Base-by-base conservation (phyloP, 1,140 invertebrate genomes). In the Diorhabda carinulata region DNA sequence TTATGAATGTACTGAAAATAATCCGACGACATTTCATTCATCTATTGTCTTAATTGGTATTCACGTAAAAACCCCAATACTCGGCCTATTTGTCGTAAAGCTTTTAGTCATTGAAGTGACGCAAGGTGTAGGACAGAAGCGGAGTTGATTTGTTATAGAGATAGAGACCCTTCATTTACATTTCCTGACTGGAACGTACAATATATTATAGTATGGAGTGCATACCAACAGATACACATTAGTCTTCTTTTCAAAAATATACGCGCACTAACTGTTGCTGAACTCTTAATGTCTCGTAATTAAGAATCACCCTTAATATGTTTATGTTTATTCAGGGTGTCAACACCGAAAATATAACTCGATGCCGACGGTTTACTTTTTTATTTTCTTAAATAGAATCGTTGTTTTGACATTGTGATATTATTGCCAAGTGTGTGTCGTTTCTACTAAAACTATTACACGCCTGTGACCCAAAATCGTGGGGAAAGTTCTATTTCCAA, bases 201-300 rank as follows among this genome's bases (percentile, higher is more conserved):
- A 52, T 52, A 52, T 52, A 52, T 52, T 52, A 25, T 25, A 52
- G 47, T 52, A 52, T n/a, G 4, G 47, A 6, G 47, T 52, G 47
- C 47, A 52, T n/a, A 8, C 47, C 47, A 52, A 52, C 47, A 52
- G 47, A 52, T 8, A 52, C 47, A 52, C 3, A 52, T 52, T 52
- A n/a, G 6, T 52, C 47, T 52, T 8, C n/a, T 52, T 52, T 52
- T 52, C 6, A 52, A 52, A 52, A 52, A 52, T 52, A 52, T 52
- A 6, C 47, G n/a, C 47, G 47, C 47, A 8, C 47, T 52, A 52
- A 52, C 47, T 52, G 47, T 52, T 52, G 47, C 47, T 52, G 47
- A 52, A 52, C 47, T 52, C 47, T 52, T 52, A 52, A 52, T 52
- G 47, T 52, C n/a, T 52, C n/a, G 47, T 52, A n/a, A 52, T 52